Evolutionary conservation across 2,888 invertebrate genomes (phyloP).

Genomic region (Acleris cristana): DNA sequence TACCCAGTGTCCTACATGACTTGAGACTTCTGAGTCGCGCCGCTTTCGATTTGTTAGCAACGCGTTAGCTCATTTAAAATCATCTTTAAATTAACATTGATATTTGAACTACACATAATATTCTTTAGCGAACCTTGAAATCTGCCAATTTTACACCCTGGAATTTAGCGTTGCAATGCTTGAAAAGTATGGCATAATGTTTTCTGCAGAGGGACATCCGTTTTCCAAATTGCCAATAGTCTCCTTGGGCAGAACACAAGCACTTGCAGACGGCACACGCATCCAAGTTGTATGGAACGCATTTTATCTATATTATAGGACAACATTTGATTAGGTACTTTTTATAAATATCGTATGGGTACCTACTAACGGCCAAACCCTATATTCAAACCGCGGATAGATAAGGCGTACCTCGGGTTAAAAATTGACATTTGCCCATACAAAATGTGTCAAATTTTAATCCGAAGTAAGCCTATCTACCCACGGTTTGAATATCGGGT

Average conservation of each 20-base stretch:
- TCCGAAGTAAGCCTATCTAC: too few relatives aligned
- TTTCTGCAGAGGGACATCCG: conserved; percentile 73
- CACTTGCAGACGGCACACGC: conserved; percentile 72
- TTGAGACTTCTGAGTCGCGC: too few relatives aligned
- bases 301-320: conserved; percentile 68
- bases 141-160: conserved; percentile 71
- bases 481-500: too few relatives aligned
- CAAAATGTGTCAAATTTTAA: too few relatives aligned
- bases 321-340: conserved; percentile 9
- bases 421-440: too few relatives aligned
- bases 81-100: background rate
- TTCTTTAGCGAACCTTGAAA: conserved; percentile 70
- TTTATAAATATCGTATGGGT: too few relatives aligned
- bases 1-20: too few relatives aligned
- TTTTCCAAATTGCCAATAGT: conserved; percentile 84
- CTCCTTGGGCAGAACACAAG: conserved; percentile 79
- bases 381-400: too few relatives aligned
- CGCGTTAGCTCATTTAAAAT: too few relatives aligned
- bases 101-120: conserved; percentile 21
- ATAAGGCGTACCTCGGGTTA: too few relatives aligned
- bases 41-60: too few relatives aligned
- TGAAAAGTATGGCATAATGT: conserved; percentile 69
- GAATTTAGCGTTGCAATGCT: conserved; percentile 70
- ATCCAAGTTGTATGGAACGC: conserved; percentile 79
- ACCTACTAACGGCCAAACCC: too few relatives aligned